Evolutionary conservation across 2,113 vertebrate species (phyloP), one percentile per base, ranked within the genome.

Genomic region (Camarhynchus parvulus): DNA sequence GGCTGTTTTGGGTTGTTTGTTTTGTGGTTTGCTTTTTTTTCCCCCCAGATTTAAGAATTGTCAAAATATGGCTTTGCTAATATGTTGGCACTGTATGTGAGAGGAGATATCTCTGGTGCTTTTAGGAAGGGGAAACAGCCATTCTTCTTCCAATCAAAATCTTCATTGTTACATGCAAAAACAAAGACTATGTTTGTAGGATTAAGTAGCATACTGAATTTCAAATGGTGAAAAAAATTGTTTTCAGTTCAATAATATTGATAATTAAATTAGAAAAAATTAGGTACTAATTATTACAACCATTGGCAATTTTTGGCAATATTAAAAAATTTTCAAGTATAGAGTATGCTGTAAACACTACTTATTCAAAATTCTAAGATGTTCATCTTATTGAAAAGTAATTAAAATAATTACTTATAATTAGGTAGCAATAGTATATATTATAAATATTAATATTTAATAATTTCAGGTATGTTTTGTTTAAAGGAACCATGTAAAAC

Each of bases 81-180:
- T 53, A 67, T 22, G 44, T n/a, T 76, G 39, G 25, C 19, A 13
- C n/a, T 47, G 25, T 15, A 25, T 20, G 5, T 18, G 20, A 78
- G 47, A 77, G 35, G 8, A 50, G 24, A 14, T 30, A 13, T 22
- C 23, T 49, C 7, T 27, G 3, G 3, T 37, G 2, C 52, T 56
- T 74, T 15, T 28, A 69, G 22, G 23, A 69, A 44, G 1, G 2
- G 12, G n/a, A 69, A 74, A 1, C 6, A 50, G 3, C 2, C 1
- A 25, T 47, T 76, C 18, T 42, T 90, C 15, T 87, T 82, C 31
- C 10, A 66, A 15, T 39, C 4, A 77, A 56, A 83, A 25, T 77
- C 11, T 87, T 69, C 8, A 17, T 22, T 69, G 37, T 30, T 89
- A 41, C 17, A 41, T 3, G 3, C 10, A 44, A 66, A 91, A 78